Evolutionary conservation across 1,140 invertebrate species (phyloP).

Genomic region (Chironomus striatipennis): DNA sequence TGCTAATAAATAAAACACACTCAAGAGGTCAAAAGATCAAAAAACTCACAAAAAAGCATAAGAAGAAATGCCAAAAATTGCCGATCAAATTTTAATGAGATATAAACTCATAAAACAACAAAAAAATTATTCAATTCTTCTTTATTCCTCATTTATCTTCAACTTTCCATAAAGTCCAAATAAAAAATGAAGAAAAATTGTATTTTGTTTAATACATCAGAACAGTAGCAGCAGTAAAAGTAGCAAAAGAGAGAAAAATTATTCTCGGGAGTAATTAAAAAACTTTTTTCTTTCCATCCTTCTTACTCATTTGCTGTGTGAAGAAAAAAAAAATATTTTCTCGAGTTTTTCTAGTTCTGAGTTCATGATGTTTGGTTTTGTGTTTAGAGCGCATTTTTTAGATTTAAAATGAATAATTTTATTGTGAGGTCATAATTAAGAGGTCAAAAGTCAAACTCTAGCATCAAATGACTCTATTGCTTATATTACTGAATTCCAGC

Average conservation of each 20-base stretch:
- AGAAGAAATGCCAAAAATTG: not conserved
- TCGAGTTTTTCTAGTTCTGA: too few species aligned
- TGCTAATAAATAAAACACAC: too few species aligned
- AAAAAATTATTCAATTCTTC: too few species aligned
- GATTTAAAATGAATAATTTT: too few species aligned
- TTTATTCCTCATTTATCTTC: not conserved
- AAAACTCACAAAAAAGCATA: not conserved
- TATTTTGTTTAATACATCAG: not conserved
- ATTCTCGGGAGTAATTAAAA: constrained; percentile 13
- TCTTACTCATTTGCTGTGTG: not conserved
- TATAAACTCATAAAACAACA: not conserved
- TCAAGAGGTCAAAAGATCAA: not conserved
- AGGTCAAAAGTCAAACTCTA: too few species aligned
- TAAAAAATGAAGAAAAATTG: not conserved
- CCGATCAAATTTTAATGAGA: not conserved
- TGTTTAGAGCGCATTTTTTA: too few species aligned
- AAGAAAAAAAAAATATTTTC: too few species aligned
- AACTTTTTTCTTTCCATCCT: not conserved
- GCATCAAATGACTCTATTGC: too few species aligned
- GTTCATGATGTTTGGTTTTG: too few species aligned
- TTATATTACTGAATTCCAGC: too few species aligned
- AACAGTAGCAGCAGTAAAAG: too few species aligned
- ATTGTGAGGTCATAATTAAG: too few species aligned
- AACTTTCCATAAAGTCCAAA: not conserved
- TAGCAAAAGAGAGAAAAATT: not conserved